Evolutionary conservation across 2,888 invertebrate species (phyloP).

Genomic region (Incurvaria masculella): DNA sequence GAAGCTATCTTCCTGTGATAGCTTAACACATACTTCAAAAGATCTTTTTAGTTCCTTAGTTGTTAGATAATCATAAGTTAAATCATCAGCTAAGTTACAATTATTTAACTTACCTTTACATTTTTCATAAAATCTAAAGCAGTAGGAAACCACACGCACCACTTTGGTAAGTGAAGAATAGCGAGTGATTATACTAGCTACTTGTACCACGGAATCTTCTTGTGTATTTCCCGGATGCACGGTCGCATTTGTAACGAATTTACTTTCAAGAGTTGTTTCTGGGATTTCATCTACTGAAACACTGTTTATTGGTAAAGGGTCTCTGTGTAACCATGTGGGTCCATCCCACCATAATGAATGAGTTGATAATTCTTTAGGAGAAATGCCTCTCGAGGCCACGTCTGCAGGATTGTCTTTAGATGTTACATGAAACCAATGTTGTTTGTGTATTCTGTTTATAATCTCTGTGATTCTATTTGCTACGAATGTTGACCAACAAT

Average conservation of each 20-base stretch:
- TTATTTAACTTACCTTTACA: not conserved
- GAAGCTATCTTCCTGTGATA: not conserved
- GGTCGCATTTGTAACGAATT: too few species aligned
- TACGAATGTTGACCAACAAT: slow-evolving; percentile 18
- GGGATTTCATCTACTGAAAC: not conserved
- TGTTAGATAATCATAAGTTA: not conserved
- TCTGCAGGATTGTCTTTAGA: slow-evolving; percentile 12
- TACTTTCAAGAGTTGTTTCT: not conserved
- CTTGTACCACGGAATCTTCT: too few species aligned
- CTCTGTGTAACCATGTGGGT: not conserved
- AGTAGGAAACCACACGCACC: not conserved
- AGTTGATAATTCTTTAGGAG: slow-evolving; percentile 1
- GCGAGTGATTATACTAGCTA: not conserved
- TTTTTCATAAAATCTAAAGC: not conserved
- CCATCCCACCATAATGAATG: slow-evolving; percentile 5
- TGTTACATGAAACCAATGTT: slow-evolving; percentile 10
- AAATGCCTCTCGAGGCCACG: slow-evolving; percentile 10
- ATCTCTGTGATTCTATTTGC: slow-evolving; percentile 17
- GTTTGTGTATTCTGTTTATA: slow-evolving; percentile 4
- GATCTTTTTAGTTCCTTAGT: not conserved
- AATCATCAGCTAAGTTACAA: too few species aligned
- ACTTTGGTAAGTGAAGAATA: not conserved
- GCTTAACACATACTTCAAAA: not conserved
- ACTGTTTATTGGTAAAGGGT: not conserved
- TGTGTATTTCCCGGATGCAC: too few species aligned